These are phyloP conservation scores for Hetaerina titia DNA, from an alignment of 2,888 invertebrate genomes.

Conservation along the genomic window DNA sequence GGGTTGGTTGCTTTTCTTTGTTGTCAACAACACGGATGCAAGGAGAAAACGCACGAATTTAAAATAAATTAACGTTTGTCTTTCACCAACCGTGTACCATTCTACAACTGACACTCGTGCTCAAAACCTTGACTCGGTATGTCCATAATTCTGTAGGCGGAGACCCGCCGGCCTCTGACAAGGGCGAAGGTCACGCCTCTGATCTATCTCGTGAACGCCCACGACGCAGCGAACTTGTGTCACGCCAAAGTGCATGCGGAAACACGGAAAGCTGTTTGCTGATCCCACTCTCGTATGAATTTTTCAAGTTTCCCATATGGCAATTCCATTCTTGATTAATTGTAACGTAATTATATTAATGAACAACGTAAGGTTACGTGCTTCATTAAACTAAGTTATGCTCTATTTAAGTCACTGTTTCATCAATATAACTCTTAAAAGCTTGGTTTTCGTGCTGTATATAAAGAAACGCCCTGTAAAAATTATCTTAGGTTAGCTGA, in stretches of 20 bases:
- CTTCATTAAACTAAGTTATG: not conserved
- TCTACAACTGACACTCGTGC: conserved; percentile 4
- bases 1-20: not conserved
- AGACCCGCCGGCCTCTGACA: not conserved
- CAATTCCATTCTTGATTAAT: not conserved
- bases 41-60: conserved; percentile 11
- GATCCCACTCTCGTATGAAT: not conserved
- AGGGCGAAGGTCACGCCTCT: conserved; percentile 7
- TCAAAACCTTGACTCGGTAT: not conserved
- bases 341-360: not conserved
- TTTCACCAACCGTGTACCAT: not conserved
- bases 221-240: not conserved
- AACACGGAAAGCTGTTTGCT: not conserved
- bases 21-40: not conserved
- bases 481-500: too few relatives aligned
- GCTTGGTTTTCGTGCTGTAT: too few relatives aligned
- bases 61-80: conserved; percentile 15
- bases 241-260: not conserved
- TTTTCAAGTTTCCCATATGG: not conserved
- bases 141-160: not conserved
- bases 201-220: not conserved
- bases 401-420: too few relatives aligned
- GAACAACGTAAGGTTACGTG: not conserved
- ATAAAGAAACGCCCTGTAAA: too few relatives aligned
- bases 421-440: too few relatives aligned